These are phyloP conservation scores for Zaprionus vittiger DNA, from an alignment of 1,140 invertebrate genomes.

Conservation along the genomic window DNA sequence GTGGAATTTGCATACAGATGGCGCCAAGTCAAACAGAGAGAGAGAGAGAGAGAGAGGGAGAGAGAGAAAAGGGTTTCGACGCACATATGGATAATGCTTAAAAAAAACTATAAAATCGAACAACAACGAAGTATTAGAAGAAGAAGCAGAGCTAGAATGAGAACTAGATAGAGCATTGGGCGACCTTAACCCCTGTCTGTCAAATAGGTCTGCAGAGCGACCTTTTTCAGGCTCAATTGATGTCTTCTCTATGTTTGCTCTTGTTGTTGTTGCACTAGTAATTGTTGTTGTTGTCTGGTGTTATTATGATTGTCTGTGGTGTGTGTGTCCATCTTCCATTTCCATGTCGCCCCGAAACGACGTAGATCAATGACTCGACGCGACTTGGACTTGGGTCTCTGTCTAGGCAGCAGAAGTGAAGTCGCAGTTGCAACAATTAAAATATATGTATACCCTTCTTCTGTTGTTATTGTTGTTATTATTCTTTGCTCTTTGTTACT, in stretches of 20 bases:
- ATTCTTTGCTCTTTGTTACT: slow-evolving; percentile 5
- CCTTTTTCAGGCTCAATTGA: slow-evolving; percentile 35
- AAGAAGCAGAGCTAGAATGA: slow-evolving; percentile 18
- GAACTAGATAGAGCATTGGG: slow-evolving; percentile 13
- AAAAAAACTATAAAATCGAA: slow-evolving; percentile 46
- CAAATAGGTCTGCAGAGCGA: slow-evolving; percentile 4
- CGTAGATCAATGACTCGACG: slow-evolving; percentile 49
- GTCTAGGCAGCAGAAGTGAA: slow-evolving; percentile 16
- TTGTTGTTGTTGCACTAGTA: not conserved
- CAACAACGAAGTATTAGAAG: slow-evolving; percentile 3
- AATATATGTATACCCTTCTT: slow-evolving; percentile 37
- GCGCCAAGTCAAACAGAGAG: slow-evolving; percentile 30
- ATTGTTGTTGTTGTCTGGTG: slow-evolving; percentile 5
- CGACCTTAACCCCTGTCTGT: slow-evolving; percentile 40
- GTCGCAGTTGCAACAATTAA: slow-evolving; percentile 46
- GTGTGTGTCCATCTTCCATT: slow-evolving; percentile 6
- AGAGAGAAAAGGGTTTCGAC: slow-evolving; percentile 19
- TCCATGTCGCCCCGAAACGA: slow-evolving; percentile 30
- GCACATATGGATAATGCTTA: slow-evolving; percentile 23
- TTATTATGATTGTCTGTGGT: not conserved
- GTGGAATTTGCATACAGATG: slow-evolving; percentile 63
- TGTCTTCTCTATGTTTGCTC: slow-evolving; percentile 11
- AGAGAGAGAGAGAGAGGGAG: not conserved
- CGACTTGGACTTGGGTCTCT: slow-evolving; percentile 19
- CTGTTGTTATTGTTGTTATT: slow-evolving; percentile 21